phyloP scores from a whole-genome alignment of 2,888 invertebrate species.

The Lepidocyrtoides sp. region DNA sequence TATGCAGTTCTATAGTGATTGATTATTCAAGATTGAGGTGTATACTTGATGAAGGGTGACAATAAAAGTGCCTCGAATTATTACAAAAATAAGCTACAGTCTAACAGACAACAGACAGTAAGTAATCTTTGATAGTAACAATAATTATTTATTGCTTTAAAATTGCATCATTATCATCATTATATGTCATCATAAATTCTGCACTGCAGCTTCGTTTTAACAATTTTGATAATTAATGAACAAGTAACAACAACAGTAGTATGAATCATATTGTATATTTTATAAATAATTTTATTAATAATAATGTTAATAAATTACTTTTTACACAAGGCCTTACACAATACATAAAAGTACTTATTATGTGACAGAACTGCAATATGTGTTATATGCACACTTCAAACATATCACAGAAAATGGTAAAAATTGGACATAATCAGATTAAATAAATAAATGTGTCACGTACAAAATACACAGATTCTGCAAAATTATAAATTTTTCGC shows the following conservation, averaged over 20 bases:
- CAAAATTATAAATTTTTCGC: not conserved
- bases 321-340: too few species aligned
- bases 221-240: slow-evolving; percentile 15
- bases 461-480: not conserved
- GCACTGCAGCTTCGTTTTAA: slow-evolving; percentile 43
- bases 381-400: slow-evolving; percentile 65
- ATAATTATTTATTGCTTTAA: slow-evolving; percentile 35
- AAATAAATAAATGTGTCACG: not conserved
- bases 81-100: too few species aligned
- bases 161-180: not conserved
- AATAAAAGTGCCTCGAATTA: too few species aligned
- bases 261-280: too few species aligned
- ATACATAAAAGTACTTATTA: slow-evolving; percentile 6
- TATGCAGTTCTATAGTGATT: too few species aligned
- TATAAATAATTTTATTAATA: not conserved
- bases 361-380: not conserved
- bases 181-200: slow-evolving; percentile 11
- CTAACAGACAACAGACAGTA: too few species aligned
- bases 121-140: too few species aligned
- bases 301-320: not conserved
- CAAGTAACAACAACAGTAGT: slow-evolving; percentile 8
- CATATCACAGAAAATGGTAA: slow-evolving; percentile 80
- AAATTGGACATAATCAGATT: slow-evolving; percentile 7
- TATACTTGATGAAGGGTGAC: too few species aligned
- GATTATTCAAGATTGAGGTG: too few species aligned